Base-by-base conservation (phyloP, 64 coral and sea anemone species). In the Astreopora myriophthalma region DNA sequence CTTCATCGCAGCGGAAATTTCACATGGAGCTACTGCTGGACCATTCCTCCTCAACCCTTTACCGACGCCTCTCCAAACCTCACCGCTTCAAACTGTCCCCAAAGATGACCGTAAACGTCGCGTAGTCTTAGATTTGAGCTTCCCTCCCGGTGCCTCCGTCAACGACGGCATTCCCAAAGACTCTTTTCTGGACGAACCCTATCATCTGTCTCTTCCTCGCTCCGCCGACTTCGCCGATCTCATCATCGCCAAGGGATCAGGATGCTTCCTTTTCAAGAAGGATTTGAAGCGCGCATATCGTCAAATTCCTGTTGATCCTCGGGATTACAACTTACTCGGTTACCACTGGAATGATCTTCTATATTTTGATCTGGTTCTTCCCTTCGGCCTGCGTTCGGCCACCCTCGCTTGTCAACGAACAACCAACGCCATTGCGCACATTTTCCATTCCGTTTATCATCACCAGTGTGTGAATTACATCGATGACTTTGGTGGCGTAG, bases 401-500 rank as follows among this genome's bases (percentile, higher is more conserved):
- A 83, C 81, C 12, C 25, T 86, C 22, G 79, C 44, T 46, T 93
- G 91, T 83, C 91, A 93, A 55, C 44, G 91, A 3, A 86, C 82
- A 42, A 93, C 85, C 34, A 94, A 88, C 8, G 92, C 85, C 9
- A 76, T 94, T 17, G 92, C 79, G 55, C 66, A 94, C 58, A 94
- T 94, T 51, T 82, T 88, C 12, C 28, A 49, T 26, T 20, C 66
- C 4, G 19, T 29, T 26, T 27, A 44, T 42, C 61, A 76, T 23
- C 22, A 70, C 72, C 19, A 19, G 19, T 68, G 58, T 1, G 69
- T 74, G 49, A 69, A 74, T 35, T 89, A 89, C 36, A 42, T 84
- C 23, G 76, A 89, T 52, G 86, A 94, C 64, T 94, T 89, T 76
- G 73, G 65, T 19, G 79, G 86, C 19, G 65, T 85, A 1, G 92